Base-by-base conservation (phyloP, 2,888 invertebrate species). In the Nebria salina region DNA sequence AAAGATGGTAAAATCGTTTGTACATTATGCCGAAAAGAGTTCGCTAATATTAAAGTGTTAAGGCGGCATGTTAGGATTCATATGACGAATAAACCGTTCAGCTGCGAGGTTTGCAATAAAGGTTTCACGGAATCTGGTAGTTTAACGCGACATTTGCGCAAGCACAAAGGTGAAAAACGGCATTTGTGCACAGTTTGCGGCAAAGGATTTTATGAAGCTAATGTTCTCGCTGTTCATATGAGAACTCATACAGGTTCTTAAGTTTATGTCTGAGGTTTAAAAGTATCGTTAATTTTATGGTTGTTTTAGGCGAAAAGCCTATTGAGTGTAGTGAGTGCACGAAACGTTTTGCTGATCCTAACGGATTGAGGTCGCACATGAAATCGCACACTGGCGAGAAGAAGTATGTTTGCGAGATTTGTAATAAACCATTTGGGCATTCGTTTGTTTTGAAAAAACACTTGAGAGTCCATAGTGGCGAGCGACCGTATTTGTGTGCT, bases 151-250 rank as follows among this genome's bases (percentile, higher is more conserved):
- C 87, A 87, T 83, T 83, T 87, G 72, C 76, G 87, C 65, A 87
- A 87, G 79, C 87, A 87, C 82, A 83, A 83, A n/a, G 87, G 87
- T 1, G 87, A 87, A 82, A 87, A 86, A 75, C 82, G 86, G 41
- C 87, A 87, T 83, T 83, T 87, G n/a, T 87, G 87, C 76, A 85
- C 85, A 1, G 84, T 86, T 8, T 87, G 87, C 81, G 87, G 87
- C 4, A 87, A 87, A 83, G 86, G 87, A 4, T 87, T 87, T 83
- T 87, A 87, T 76, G 87, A 87, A 83, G 85, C 86, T 7, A 87
- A 86, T 74, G 86, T 87, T n/a, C 83, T 87, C 26, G 83, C 85
- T 0, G 84, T 87, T 26, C 87, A 87, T 81, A 86, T 87, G 85
- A 82, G 87, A 70, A 86, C 85, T 26, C 87, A 87, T 82, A 87